Evolutionary conservation across 2,113 vertebrate genomes (phyloP).

Genomic region (Trinectes maculatus): DNA sequence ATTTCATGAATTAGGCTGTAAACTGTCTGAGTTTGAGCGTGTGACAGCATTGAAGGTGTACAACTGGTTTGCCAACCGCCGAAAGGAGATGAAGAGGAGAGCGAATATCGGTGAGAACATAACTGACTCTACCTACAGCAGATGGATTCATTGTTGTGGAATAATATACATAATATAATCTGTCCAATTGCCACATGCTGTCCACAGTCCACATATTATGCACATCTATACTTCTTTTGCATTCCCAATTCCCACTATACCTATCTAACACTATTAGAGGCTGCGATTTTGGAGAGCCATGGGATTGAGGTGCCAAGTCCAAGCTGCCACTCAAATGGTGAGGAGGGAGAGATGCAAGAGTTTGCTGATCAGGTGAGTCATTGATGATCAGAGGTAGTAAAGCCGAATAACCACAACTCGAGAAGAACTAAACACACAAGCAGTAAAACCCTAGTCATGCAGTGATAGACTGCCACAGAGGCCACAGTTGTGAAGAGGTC

Average conservation of each 20-base stretch:
- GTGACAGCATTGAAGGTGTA: conserved; percentile 87
- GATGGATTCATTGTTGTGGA: background rate
- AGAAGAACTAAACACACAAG: background rate
- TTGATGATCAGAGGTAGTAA: conserved; percentile 72
- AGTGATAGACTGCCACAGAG: background rate
- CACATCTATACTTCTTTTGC: background rate
- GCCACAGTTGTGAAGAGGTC: conserved; percentile 13
- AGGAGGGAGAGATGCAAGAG: conserved; percentile 83
- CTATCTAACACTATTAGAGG: conserved; percentile 73
- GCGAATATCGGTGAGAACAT: conserved; percentile 83
- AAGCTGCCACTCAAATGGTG: conserved; percentile 85
- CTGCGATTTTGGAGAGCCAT: conserved; percentile 86
- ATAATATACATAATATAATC: no score
- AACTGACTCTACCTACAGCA: no score
- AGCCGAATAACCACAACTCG: background rate
- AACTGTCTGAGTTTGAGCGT: conserved; percentile 86
- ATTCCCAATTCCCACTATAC: background rate
- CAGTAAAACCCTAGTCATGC: background rate
- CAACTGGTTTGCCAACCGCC: conserved; percentile 88
- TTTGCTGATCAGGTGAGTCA: conserved; percentile 82
- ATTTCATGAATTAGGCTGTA: conserved; percentile 72
- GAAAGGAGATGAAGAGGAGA: conserved; percentile 88
- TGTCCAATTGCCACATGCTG: no score
- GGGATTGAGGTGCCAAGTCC: conserved; percentile 86
- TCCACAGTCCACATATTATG: background rate